Evolutionary conservation across 2,113 vertebrate genomes (phyloP).

Genomic region (Tachysurus vachellii): DNA sequence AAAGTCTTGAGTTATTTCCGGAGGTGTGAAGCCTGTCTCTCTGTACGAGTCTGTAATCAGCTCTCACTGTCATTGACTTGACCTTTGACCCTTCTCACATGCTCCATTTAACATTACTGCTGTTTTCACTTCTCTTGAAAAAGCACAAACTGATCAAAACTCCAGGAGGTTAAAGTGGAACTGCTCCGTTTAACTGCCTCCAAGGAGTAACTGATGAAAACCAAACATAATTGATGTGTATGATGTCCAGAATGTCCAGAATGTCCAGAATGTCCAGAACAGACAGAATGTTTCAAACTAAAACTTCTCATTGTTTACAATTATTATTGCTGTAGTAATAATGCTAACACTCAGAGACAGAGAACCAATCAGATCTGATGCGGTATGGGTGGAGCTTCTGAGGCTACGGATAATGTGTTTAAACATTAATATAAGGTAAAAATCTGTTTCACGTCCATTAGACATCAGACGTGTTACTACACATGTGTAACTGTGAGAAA

Average conservation of each 20-base stretch:
- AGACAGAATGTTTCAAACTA: too few relatives aligned
- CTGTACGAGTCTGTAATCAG: background rate
- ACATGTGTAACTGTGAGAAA: background rate
- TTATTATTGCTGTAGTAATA: too few relatives aligned
- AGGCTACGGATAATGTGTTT: background rate
- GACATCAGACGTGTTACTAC: background rate
- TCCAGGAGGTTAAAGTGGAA: background rate
- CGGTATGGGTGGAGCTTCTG: background rate
- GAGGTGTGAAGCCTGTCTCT: background rate
- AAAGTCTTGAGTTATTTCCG: background rate
- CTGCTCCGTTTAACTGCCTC: background rate
- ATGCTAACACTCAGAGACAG: background rate
- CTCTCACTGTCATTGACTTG: background rate
- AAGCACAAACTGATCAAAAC: background rate
- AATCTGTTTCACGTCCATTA: background rate
- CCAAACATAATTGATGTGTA: background rate
- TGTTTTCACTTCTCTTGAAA: background rate
- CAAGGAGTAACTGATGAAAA: background rate
- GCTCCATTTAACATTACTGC: background rate
- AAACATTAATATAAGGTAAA: background rate
- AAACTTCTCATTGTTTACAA: background rate
- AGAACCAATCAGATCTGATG: background rate
- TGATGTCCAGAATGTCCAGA: background rate
- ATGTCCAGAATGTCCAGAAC: background rate
- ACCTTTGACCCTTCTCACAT: background rate